Base-by-base conservation (phyloP, 2,888 invertebrate species). In the Aleiodes testaceus region DNA sequence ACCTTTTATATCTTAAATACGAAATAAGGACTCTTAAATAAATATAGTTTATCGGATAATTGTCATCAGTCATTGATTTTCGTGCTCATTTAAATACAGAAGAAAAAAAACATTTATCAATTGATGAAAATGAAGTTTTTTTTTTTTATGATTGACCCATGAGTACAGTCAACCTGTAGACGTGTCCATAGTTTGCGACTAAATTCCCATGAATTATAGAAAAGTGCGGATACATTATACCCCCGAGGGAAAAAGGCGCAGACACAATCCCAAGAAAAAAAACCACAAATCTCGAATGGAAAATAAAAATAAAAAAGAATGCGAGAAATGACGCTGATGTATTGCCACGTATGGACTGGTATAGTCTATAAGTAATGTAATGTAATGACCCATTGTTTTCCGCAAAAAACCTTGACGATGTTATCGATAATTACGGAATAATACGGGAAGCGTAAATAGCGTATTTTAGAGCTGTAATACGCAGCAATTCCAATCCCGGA, bases 391-490 rank as follows among this genome's bases (percentile, higher is more conserved):
- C 82, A 87, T 87, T 87, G 86, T 87, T 86, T 87, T 83, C 83
- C 80, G 26, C 82, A 81, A 84, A 85, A 85, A 85, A 78, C 86
- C 86, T 86, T 84, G 87, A 84, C 84, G 86, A 85, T 87, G 84
- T 85, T 86, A 86, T 86, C 85, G 87, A 87, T 86, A 87, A 87
- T 87, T 86, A 84, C 85, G 81, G 84, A 87, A 86, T 86, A 86
- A 87, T 87, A 87, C 83, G 84, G 85, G 82, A 85, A 85, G 82
- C 84, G 82, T 84, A 85, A 87, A 84, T 85, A 85, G 81, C 14
- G 83, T 83, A 83, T 84, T 82, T 79, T 80, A 79, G 80, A 68
- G 47, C 26, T 42, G 63, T 72, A 72, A 72, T 70, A 67, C 68
- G 70, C 64, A 69, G 71, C 66, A 70, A 72, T 72, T 73, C 49